Conservation (phyloP, 2,888 invertebrate genomes). For the Drosophila rubida region DNA sequence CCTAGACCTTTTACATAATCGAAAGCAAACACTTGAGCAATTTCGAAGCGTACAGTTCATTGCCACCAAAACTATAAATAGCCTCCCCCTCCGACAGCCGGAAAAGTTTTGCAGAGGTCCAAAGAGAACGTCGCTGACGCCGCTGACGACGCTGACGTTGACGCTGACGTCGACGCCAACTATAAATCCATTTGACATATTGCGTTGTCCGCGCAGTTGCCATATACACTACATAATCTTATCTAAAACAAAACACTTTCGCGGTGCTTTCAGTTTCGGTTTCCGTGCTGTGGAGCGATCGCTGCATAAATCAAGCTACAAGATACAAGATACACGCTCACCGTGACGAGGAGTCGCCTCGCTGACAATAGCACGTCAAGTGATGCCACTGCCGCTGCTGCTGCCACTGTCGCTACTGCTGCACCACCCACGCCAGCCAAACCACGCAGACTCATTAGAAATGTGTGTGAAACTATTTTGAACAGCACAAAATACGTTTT, state of each 20-base stretch:
- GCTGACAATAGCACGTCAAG: constrained; percentile 74
- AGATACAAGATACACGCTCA: constrained; percentile 28
- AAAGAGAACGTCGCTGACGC: constrained; percentile 14
- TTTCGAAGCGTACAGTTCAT: constrained; percentile 61
- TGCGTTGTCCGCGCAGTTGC: constrained; percentile 52
- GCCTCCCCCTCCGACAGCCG: constrained; percentile 1
- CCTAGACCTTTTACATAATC: constrained; percentile 74
- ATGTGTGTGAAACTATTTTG: constrained; percentile 18
- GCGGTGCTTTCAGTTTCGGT: constrained; percentile 33
- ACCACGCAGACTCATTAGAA: constrained; percentile 43
- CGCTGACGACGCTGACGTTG: constrained; percentile 1
- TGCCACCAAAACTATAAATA: constrained; percentile 61
- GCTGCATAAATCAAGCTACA: constrained; percentile 56
- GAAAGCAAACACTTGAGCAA: constrained; percentile 31
- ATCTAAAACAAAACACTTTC: constrained; percentile 77
- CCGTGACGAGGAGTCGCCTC: constrained; percentile 52
- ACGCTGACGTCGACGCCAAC: constrained; percentile 42
- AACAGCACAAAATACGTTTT: constrained; percentile 7
- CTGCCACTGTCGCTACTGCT: not conserved
- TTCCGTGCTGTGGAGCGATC: constrained; percentile 34
- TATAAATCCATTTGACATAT: constrained; percentile 76
- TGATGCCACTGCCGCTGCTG: constrained; percentile 37
- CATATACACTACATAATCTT: constrained; percentile 62
- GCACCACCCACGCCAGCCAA: constrained; percentile 59
- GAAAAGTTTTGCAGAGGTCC: constrained; percentile 63